Base-by-base conservation (phyloP, 2,888 invertebrate species). In the Rugalucina vietnamica region DNA sequence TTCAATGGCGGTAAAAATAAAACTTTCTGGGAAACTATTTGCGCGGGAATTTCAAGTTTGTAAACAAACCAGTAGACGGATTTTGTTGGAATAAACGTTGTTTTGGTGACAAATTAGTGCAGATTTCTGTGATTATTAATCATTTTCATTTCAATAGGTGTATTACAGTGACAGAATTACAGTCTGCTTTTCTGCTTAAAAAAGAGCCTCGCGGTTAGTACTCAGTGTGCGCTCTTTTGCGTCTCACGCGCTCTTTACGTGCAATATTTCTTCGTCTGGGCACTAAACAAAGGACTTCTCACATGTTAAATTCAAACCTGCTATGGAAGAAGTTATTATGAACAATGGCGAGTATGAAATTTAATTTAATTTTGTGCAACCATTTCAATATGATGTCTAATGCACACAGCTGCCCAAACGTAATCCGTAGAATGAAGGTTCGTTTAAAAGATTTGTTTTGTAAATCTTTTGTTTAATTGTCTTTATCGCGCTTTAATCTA, bases 1-100 rank as follows among this genome's bases (percentile, higher is more conserved):
- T 65, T 74, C 72, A 72, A 71, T 85, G 87, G 87, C 87, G 87
- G 83, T 71, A 85, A 83, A 83, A 71, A 83, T 76, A 83, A 87
- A 87, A 87, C 83, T 87, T 87, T 76, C 74, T 39, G 34, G 72
- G 70, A 69, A 73, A 83, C 77, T 54, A 79, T 79, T 65, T 32
- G 77, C 81, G 87, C 87, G 87, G 87, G 87, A 87, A 85, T 84
- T 87, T 87, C 79, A 83, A 87, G 72, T 79, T 72, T 37, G 5
- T 18, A 49, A 39, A 29, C 72, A 34, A 3, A 18, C 34, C 34
- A 65, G 4, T 14, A 21, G 34, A 34, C 34, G 34, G 12, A 18
- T 65, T 60, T 65, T 34, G 65, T 34, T 34, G 65, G 34, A 21
- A 65, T 65, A 34, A 65, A 65, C 5, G 65, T 65, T 10, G 18